Percentiles rank a stretch among this genome's conserved stretches.
Evolutionary conservation across 2,888 invertebrate genomes (phyloP).

Genomic region (Stenchaetothrips biformis): DNA sequence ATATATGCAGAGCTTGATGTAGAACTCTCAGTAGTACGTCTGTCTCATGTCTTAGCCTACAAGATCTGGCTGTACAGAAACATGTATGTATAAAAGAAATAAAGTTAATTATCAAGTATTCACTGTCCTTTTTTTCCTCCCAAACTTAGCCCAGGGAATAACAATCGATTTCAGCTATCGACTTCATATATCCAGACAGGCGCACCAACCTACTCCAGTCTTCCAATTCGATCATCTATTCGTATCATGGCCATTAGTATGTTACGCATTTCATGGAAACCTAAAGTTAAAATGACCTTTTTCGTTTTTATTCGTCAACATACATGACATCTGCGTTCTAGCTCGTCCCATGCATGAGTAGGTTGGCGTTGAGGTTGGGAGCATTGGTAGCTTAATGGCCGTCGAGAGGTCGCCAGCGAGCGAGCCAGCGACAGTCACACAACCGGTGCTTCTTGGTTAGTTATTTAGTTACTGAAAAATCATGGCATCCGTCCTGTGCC

Average conservation of each 20-base stretch:
- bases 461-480: background rate
- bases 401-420: background rate
- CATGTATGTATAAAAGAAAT: conserved; percentile 25
- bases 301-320: no score
- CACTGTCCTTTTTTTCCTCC: background rate
- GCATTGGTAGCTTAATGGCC: background rate
- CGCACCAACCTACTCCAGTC: no score
- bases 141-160: no score
- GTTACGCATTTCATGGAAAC: no score
- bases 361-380: no score
- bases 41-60: conserved; percentile 5
- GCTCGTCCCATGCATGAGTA: no score
- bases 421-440: background rate
- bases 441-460: background rate
- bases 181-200: no score
- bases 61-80: conserved; percentile 24
- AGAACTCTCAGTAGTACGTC: conserved; percentile 18
- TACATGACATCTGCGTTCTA: no score
- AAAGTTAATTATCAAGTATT: conserved; percentile 17
- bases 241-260: no score
- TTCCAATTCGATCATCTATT: no score
- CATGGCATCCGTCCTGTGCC: conserved; percentile 5
- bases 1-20: conserved; percentile 21
- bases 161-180: no score
- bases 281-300: no score